These are phyloP conservation scores for Distichodus sexfasciatus DNA, from an alignment of 2,797 vertebrate species.

Conservation along the genomic window DNA sequence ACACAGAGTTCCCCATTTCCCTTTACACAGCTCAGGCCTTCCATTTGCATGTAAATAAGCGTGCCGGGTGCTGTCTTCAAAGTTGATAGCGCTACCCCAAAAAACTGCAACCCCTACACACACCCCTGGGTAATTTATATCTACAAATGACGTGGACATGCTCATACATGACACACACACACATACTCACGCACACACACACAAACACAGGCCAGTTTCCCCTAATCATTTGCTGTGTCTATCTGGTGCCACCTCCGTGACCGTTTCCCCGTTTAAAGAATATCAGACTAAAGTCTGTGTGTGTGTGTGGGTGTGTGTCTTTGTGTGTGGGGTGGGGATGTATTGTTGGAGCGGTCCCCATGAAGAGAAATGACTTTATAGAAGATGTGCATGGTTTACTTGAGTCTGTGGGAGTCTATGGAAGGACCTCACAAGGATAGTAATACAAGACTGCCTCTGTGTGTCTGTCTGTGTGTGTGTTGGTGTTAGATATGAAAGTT, in stretches of 20 bases:
- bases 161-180: conserved; percentile 11
- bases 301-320: conserved; percentile 27
- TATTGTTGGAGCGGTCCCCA: too few species aligned
- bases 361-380: too few species aligned
- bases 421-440: too few species aligned
- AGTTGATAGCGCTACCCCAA: not conserved
- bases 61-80: not conserved
- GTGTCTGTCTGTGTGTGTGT: conserved; percentile 5
- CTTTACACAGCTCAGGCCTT: not conserved
- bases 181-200: too few species aligned
- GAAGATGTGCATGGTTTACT: too few species aligned
- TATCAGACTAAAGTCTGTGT: conserved; percentile 27
- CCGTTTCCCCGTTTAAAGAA: conserved; percentile 19
- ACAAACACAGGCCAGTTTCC: not conserved
- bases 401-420: too few species aligned
- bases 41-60: conserved; percentile 48
- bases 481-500: conserved; percentile 54
- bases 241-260: conserved; percentile 19
- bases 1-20: not conserved
- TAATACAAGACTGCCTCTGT: too few species aligned
- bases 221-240: conserved; percentile 25
- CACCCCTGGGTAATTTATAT: not conserved
- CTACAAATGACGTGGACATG: not conserved
- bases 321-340: conserved; percentile 27
- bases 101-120: too few species aligned